Base-by-base conservation (phyloP, 2,888 invertebrate genomes). In the Saturnia pavonia region DNA sequence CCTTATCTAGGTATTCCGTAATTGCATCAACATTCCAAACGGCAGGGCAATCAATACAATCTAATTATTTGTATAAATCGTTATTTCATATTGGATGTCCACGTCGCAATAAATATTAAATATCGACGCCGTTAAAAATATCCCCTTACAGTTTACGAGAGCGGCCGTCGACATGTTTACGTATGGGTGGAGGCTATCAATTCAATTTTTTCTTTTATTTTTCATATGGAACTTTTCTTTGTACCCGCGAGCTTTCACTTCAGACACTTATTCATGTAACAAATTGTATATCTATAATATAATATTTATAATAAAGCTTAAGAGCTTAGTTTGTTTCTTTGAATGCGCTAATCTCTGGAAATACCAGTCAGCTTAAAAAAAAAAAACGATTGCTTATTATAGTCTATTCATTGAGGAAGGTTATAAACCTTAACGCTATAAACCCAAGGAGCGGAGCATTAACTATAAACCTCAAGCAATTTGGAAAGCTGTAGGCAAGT, bases 71-170 rank as follows among this genome's bases (percentile, higher is more conserved):
- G 89, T 88, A 91, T 89, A 91, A 91, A 92, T 91, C 90, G 86
- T 83, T 74, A 78, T 85, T 84, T 91, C 90, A 92, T 92, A 92
- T 92, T 91, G 91, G 90, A 91, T 92, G 92, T 91, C 90, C 82
- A 89, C 88, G 88, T 89, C 90, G 86, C 88, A 88, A 94, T 94
- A 94, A 94, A 94, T 94, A 93, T 93, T 92, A 91, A 94, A 94
- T 94, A 94, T 94, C 92, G 91, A 88, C 83, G 90, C 87, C 85
- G 89, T 91, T 92, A 92, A 92, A 90, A 92, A 92, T 94, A 94
- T 94, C 94, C 88, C 77, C 89, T 94, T 94, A 94, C 94, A 92
- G 81, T 94, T 94, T 94, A 94, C 87, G 94, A 93, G 93, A 88
- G 87, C 92, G 88, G 75, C 72, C 77, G 82, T 82, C 81, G 92